These are phyloP conservation scores for Peromyscus nudipes DNA, from an alignment of 2,797 vertebrate genomes.

Conservation along the genomic window DNA sequence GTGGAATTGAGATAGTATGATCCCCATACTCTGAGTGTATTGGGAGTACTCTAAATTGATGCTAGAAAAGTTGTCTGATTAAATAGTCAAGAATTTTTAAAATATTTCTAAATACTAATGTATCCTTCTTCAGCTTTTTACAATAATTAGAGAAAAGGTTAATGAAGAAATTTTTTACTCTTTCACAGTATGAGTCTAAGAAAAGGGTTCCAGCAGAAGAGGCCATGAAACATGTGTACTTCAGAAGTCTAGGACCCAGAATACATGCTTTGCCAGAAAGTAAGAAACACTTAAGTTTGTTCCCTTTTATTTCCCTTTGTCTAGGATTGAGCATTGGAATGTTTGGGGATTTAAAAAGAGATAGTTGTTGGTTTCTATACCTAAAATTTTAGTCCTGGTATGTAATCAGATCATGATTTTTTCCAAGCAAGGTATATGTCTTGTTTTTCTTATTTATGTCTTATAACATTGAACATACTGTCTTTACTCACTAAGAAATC, in stretches of 20 bases:
- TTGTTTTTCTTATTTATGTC: slow-evolving; percentile 33
- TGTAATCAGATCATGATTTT: slow-evolving; percentile 44
- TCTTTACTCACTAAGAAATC: slow-evolving; percentile 23
- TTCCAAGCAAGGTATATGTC: background rate
- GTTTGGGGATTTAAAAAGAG: background rate
- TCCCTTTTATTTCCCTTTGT: slow-evolving; percentile 24
- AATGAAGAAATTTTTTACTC: slow-evolving; percentile 63
- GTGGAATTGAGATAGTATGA: background rate
- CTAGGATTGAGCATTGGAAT: background rate
- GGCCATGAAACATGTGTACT: slow-evolving; percentile 98
- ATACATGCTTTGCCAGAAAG: slow-evolving; percentile 96
- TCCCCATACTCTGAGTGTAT: slow-evolving; percentile 31
- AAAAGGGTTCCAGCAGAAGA: slow-evolving; percentile 98
- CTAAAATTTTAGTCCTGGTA: background rate
- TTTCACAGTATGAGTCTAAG: slow-evolving; percentile 96
- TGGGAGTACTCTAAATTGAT: background rate
- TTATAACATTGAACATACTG: background rate
- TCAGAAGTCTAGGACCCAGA: slow-evolving; percentile 96
- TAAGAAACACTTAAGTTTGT: slow-evolving; percentile 86
- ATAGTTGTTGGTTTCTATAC: background rate
- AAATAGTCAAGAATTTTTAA: background rate
- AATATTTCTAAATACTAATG: slow-evolving; percentile 27
- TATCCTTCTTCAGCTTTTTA: background rate
- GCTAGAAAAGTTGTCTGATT: slow-evolving; percentile 39
- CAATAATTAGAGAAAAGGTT: slow-evolving; percentile 46